Evolutionary conservation across 2,888 invertebrate genomes (phyloP).

Genomic region (Odontocerum albicorne): DNA sequence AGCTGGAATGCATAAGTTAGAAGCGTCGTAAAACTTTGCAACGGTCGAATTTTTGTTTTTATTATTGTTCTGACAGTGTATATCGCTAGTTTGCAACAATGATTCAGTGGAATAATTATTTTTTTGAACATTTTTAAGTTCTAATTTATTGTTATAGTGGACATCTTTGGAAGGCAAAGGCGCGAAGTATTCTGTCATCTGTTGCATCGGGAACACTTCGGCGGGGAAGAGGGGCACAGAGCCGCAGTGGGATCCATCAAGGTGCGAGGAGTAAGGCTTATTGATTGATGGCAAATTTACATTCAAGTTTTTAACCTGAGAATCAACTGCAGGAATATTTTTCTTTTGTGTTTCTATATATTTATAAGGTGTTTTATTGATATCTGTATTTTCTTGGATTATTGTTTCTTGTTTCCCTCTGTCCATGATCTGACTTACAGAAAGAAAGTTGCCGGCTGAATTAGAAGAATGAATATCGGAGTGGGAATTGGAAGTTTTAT

Average conservation of each 20-base stretch:
- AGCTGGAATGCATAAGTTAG: slow-evolving; percentile 17
- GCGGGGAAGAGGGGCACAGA: slow-evolving; percentile 14
- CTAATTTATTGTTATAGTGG: slow-evolving; percentile 16
- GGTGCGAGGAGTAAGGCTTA: slow-evolving; percentile 14
- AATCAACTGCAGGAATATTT: neutral
- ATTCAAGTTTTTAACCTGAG: slow-evolving; percentile 12
- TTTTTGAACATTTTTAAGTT: slow-evolving; percentile 20
- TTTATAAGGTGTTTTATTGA: slow-evolving; percentile 1
- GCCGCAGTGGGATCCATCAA: slow-evolving; percentile 2
- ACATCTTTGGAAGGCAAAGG: slow-evolving; percentile 8
- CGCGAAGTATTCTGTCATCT: slow-evolving; percentile 13
- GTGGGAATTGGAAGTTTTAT: slow-evolving; percentile 36
- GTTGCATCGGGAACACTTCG: slow-evolving; percentile 18
- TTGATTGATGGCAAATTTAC: slow-evolving; percentile 3
- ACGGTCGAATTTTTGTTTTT: slow-evolving; percentile 17
- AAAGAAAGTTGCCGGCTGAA: slow-evolving; percentile 55
- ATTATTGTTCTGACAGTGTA: slow-evolving; percentile 21
- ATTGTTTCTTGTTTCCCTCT: slow-evolving; percentile 48
- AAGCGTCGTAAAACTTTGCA: slow-evolving; percentile 25
- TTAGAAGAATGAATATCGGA: slow-evolving; percentile 38
- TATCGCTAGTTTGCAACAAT: slow-evolving; percentile 27
- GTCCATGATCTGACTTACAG: slow-evolving; percentile 64
- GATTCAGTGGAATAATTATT: slow-evolving; percentile 35
- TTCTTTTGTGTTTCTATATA: slow-evolving; percentile 24
- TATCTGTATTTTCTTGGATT: slow-evolving; percentile 2